These are phyloP conservation scores for Gonocerus acuteangulatus DNA, from an alignment of 2,888 invertebrate species.

Conservation along the genomic window DNA sequence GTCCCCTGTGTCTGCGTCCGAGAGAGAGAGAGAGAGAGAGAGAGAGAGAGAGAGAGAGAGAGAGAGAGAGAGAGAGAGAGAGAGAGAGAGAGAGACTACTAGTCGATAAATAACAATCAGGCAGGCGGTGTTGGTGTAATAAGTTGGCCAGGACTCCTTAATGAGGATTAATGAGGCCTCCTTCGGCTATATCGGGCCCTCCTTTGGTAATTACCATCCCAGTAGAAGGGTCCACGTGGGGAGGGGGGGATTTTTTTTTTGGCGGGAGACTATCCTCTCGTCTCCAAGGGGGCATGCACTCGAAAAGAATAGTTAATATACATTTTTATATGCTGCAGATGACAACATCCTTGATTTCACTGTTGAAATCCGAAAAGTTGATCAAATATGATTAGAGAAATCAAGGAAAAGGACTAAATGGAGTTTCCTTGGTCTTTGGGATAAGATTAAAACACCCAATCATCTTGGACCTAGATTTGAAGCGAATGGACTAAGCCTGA, in stretches of 20 bases:
- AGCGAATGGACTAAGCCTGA: no score
- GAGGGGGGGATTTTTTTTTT: conserved; percentile 8
- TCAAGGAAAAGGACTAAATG: no score
- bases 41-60: conserved; percentile 1
- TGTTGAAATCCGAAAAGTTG: no score
- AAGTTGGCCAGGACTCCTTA: conserved; percentile 16
- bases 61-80: neutral
- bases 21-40: neutral
- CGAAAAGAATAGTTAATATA: no score
- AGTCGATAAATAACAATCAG: conserved; percentile 24
- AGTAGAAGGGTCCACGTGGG: neutral
- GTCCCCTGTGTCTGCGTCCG: no score
- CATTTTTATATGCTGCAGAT: no score
- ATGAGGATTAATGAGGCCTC: conserved; percentile 20
- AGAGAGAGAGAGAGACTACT: neutral
- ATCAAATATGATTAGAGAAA: no score
- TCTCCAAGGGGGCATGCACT: no score
- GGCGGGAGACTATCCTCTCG: neutral
- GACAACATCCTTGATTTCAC: no score
- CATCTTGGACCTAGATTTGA: no score
- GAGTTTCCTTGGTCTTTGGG: no score
- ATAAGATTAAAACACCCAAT: no score
- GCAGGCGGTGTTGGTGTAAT: conserved; percentile 8
- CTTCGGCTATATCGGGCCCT: conserved; percentile 12
- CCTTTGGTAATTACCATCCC: neutral